These are phyloP conservation scores for Hoplodrina blanda DNA, from an alignment of 2,888 invertebrate genomes.

Conservation along the genomic window DNA sequence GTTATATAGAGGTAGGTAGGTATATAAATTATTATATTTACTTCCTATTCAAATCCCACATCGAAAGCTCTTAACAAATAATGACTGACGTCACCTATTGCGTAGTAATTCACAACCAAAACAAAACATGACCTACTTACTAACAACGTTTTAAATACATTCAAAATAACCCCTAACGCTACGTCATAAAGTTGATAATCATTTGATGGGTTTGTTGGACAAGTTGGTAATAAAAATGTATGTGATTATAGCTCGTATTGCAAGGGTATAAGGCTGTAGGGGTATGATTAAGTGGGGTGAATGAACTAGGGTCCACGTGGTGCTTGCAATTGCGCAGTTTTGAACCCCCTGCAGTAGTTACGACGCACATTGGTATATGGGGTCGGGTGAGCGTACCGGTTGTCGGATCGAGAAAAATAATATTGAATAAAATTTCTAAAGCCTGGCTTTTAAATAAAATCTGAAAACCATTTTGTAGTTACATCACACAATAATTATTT, in stretches of 20 bases:
- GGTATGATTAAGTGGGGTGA: constrained; percentile 73
- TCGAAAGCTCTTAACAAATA: constrained; percentile 52
- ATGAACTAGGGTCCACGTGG: constrained; percentile 85
- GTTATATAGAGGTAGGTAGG: not conserved
- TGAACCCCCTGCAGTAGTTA: constrained; percentile 86
- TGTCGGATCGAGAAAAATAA: not conserved
- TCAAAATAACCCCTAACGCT: constrained; percentile 53
- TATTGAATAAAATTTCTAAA: not conserved
- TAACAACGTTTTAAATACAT: constrained; percentile 43
- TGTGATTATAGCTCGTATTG: constrained; percentile 57
- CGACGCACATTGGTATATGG: constrained; percentile 76
- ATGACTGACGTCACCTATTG: constrained; percentile 61
- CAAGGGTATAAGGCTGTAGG: constrained; percentile 56
- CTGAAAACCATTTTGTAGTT: not conserved
- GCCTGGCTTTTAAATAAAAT: not conserved
- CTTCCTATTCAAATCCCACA: constrained; percentile 40
- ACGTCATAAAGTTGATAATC: constrained; percentile 40
- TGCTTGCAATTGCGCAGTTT: constrained; percentile 87
- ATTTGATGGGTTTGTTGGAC: constrained; percentile 15
- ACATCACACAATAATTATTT: too few species aligned
- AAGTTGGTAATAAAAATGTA: constrained; percentile 56
- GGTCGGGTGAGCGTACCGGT: constrained; percentile 46
- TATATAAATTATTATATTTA: constrained; percentile 32
- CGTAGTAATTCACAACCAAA: constrained; percentile 59
- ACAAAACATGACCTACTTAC: constrained; percentile 64